Base-by-base conservation (phyloP, 1,140 invertebrate genomes). In the Tribolium castaneum region DNA sequence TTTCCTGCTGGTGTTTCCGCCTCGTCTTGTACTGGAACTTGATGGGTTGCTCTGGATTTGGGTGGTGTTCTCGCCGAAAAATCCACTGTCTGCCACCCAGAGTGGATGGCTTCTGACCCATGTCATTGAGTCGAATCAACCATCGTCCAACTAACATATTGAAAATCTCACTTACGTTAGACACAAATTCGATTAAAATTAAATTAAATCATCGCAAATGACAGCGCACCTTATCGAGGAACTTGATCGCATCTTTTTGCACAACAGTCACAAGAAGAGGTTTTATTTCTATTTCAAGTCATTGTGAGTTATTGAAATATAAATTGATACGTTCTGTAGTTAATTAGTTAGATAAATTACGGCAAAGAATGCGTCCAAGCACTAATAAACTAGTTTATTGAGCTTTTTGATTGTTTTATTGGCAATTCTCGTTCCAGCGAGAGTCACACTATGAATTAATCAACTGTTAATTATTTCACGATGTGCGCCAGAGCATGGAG, bases 1-100 rank as follows among this genome's bases (percentile, higher is more conserved):
- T 66, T 66, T 5, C 35, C 30, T 30, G 13, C 30, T 66, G 25
- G 25, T 77, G 78, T 82, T 85, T 85, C 62, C 83, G 75, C 12
- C 77, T 80, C 7, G 81, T 84, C 76, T 85, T 85, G 73, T 85
- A 86, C 70, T 86, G 84, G 52, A 86, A 86, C 75, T 83, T 84
- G 13, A 86, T 86, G 13, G 86, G 85, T 77, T 86, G 84, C 70
- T 85, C 81, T 1, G 84, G 84, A 62, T 82, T 84, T 5, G 82
- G 82, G 34, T 78, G 3, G 80, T 82, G 59, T 10, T 81, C 78
- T 3, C 74, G 76, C 50, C 82, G 79, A 49, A 83, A 70, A 1
- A 82, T 76, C 78, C 85, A 82, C 4, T 62, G 71, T 30, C 54
- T 73, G 49, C 73, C 71, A 75, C 76, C 77, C 78, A 78, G 72